Percentiles rank a stretch among this genome's conserved stretches.
These are phyloP conservation scores for Buphagus erythrorhynchus DNA, from an alignment of 2,797 vertebrate genomes.

Conservation along the genomic window DNA sequence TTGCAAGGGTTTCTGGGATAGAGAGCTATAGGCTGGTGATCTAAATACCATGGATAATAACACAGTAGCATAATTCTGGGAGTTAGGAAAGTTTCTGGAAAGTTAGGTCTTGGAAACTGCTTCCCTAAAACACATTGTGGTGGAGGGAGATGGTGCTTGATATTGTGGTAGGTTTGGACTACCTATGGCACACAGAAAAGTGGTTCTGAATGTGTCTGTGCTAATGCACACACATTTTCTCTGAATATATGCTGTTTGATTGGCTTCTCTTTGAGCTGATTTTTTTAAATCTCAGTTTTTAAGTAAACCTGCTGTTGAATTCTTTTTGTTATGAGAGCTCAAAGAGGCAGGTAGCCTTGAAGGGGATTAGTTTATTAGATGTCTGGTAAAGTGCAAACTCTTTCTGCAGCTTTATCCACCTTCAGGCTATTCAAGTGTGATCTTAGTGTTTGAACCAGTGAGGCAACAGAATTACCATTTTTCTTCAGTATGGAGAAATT, in stretches of 20 bases:
- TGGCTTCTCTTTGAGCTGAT: background rate
- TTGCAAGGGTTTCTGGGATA: background rate
- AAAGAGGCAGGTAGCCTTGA: background rate
- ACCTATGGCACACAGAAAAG: background rate
- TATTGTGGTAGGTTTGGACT: background rate
- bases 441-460: background rate
- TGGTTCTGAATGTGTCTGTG: background rate
- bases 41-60: background rate
- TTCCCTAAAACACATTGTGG: background rate
- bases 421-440: background rate
- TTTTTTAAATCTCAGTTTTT: background rate
- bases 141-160: background rate
- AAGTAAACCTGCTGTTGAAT: background rate
- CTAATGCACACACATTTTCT: background rate
- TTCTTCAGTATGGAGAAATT: background rate
- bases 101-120: background rate
- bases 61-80: background rate
- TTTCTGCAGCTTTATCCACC: background rate
- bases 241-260: background rate
- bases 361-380: slow-evolving; percentile 41
- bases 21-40: accelerated
- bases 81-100: background rate
- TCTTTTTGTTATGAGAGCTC: background rate
- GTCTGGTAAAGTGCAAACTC: background rate
- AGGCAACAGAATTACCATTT: background rate